These are phyloP conservation scores for Mesocentrotus franciscanus DNA, from an alignment of 53 echinoderm and acorn worm species.

Conservation along the genomic window DNA sequence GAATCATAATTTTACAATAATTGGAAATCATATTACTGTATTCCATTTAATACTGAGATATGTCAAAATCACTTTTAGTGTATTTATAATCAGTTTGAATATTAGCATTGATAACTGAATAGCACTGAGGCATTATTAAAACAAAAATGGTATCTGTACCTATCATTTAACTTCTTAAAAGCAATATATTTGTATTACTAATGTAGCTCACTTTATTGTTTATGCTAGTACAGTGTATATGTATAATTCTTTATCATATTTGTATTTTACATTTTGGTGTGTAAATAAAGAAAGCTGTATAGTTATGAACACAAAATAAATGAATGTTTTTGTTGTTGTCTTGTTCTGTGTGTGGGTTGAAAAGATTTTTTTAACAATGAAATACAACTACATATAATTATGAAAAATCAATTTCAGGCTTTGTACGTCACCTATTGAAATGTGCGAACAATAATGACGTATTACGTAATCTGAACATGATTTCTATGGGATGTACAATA, in stretches of 20 bases:
- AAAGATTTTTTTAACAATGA: neutral
- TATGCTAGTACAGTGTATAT: neutral
- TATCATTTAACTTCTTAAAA: neutral
- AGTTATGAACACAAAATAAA: neutral
- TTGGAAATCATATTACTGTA: too few relatives aligned
- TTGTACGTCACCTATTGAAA: too few relatives aligned
- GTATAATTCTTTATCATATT: neutral
- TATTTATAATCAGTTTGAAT: too few relatives aligned
- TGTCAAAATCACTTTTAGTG: too few relatives aligned
- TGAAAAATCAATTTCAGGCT: too few relatives aligned
- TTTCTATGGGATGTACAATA: too few relatives aligned
- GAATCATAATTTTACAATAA: too few relatives aligned
- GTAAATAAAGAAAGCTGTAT: conserved; percentile 29
- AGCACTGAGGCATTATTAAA: neutral
- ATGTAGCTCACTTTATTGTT: neutral
- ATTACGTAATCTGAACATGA: too few relatives aligned
- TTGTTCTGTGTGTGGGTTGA: neutral
- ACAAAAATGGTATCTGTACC: too few relatives aligned
- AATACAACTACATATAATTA: too few relatives aligned
- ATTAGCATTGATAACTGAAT: neutral
- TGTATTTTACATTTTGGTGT: conserved; percentile 6
- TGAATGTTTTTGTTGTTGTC: neutral
- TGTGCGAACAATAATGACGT: too few relatives aligned
- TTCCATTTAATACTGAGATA: too few relatives aligned
- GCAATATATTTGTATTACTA: neutral